phyloP scores from a whole-genome alignment of 2,797 vertebrate genomes.

The Sarcophilus harrisii region DNA sequence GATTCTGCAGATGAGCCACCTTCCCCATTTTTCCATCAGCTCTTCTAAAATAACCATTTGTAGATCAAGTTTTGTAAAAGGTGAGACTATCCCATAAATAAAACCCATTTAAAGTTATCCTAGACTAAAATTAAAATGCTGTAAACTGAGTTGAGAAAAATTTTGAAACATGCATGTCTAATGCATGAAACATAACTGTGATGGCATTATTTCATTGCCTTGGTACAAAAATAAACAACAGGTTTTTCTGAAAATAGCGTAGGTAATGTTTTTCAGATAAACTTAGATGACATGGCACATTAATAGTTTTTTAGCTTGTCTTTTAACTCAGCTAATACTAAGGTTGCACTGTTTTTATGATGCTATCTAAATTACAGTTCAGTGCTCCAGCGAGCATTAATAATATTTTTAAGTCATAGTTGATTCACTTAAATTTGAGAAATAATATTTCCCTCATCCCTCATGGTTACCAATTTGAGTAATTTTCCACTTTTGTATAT shows the following conservation, averaged over 20 bases:
- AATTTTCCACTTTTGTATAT: conserved; percentile 28
- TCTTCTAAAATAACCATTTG: conserved; percentile 46
- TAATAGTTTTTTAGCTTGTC: neutral
- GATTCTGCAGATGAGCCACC: conserved; percentile 54
- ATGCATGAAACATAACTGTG: neutral
- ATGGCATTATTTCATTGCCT: neutral
- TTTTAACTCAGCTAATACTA: neutral
- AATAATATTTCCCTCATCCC: conserved; percentile 12
- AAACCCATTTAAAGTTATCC: conserved; percentile 15
- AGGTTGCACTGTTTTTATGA: neutral
- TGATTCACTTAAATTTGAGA: neutral
- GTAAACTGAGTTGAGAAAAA: neutral
- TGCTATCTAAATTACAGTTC: neutral
- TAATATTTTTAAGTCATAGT: neutral
- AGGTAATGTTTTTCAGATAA: neutral
- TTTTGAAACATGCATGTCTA: neutral
- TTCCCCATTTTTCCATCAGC: conserved; percentile 75
- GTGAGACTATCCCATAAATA: conserved; percentile 46
- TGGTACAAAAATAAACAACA: neutral
- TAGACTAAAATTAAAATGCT: conserved; percentile 23
- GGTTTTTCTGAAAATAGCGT: neutral
- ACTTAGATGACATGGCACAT: neutral
- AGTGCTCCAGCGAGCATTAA: neutral
- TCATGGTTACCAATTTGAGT: conserved; percentile 40
- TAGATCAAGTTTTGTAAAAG: neutral